A percentile compares a stretch with the other conserved stretches of the same genome.
These are phyloP conservation scores for Dysdera silvatica DNA, from an alignment of 1,140 invertebrate species.

Conservation along the genomic window DNA sequence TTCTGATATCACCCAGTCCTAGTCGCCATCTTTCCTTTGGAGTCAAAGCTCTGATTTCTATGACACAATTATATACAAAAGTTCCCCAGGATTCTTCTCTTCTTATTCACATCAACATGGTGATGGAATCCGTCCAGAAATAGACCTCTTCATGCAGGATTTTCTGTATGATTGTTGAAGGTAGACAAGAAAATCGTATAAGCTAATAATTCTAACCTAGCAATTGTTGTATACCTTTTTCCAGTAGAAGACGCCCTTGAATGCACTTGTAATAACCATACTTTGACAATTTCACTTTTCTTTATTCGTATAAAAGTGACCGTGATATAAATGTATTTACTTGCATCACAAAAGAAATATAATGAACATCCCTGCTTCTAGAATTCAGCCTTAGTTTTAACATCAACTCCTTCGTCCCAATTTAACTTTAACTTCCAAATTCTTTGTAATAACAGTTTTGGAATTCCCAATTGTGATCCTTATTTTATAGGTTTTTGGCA, in stretches of 20 bases:
- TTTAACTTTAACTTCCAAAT: constrained; percentile 4
- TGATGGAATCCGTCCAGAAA: constrained; percentile 4
- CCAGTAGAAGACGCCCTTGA: constrained; percentile 11
- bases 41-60: constrained; percentile 1
- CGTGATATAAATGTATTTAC: neutral
- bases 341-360: constrained; percentile 15
- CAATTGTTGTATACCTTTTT: constrained; percentile 9
- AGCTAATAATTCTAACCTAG: too few relatives aligned
- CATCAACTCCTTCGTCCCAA: constrained; percentile 6
- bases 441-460: constrained; percentile 9
- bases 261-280: constrained; percentile 14
- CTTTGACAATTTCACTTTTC: constrained; percentile 15
- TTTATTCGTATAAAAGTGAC: constrained; percentile 5
- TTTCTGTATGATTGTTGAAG: neutral
- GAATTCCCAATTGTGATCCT: too few relatives aligned
- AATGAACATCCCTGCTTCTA: neutral
- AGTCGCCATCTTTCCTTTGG: neutral
- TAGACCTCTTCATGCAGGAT: neutral
- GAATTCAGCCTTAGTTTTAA: neutral
- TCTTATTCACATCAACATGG: constrained; percentile 6
- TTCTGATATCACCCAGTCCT: too few relatives aligned
- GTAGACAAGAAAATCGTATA: constrained; percentile 9
- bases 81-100: neutral
- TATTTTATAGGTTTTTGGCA: too few relatives aligned
- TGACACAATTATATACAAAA: constrained; percentile 4